A percentile compares a stretch with the other conserved stretches of the same genome.
Conservation (phyloP, 2,113 vertebrate genomes). For the Bos javanicus region DNA sequence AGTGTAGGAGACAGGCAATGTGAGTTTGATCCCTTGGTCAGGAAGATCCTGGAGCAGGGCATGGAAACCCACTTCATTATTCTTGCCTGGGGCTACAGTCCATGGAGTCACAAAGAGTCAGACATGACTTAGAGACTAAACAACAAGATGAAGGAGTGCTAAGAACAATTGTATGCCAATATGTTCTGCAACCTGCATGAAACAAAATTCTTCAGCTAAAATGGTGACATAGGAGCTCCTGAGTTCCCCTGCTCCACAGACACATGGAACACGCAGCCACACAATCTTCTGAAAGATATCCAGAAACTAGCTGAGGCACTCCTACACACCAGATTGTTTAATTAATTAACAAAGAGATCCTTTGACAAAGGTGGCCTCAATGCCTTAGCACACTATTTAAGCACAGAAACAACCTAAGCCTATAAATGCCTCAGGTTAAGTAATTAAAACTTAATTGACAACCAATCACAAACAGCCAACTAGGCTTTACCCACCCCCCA, state of each 20-base stretch:
- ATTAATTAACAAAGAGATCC: neutral
- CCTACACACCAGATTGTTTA: neutral
- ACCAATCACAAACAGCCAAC: neutral
- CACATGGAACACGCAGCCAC: neutral
- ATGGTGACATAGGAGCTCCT: neutral
- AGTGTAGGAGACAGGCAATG: neutral
- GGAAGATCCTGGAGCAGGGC: neutral
- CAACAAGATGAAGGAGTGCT: neutral
- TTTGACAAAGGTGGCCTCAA: neutral
- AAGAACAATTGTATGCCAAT: neutral
- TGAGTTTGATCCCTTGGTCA: neutral
- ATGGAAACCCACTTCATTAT: neutral
- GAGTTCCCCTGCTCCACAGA: neutral
- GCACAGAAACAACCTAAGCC: neutral
- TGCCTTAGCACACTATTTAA: neutral
- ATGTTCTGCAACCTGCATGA: neutral
- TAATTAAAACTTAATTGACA: neutral
- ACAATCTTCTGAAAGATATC: neutral
- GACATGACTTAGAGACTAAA: neutral
- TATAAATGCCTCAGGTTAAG: neutral
- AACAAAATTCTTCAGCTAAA: neutral
- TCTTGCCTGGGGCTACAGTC: neutral
- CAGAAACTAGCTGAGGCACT: neutral
- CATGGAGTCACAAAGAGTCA: neutral
- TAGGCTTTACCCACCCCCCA: neutral